Evolutionary conservation across 1,140 invertebrate species (phyloP), one percentile per base, ranked within the genome.

Genomic region (Drosophila pandora): DNA sequence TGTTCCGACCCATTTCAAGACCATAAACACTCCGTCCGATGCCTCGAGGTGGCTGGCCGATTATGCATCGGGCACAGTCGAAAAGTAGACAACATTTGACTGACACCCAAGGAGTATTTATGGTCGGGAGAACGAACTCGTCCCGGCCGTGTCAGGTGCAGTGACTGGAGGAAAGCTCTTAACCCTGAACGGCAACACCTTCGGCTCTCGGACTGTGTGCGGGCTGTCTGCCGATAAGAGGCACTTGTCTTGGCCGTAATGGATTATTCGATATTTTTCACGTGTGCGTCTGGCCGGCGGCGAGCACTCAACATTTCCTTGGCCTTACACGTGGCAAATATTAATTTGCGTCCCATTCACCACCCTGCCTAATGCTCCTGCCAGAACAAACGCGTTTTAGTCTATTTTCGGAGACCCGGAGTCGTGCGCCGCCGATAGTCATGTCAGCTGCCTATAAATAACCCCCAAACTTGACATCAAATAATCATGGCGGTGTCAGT

Each of bases 241-340:
- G 62, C 65, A 69, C 65, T 69, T 69, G 65, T 68, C 50, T 64
- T 60, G 28, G 17, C 17, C 28, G 30, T 77, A 74, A 85, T 85
- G 68, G 81, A 85, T 85, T 85, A 85, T 81, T 63, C 47, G 54
- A 55, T 58, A 85, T 85, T 87, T 81, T 71, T 87, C 78, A 85
- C 62, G 53, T 75, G 62, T 56, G 56, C 6, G 37, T 62, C 45
- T 49, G 45, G 28, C 52, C 57, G 43, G 65, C 49, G 59, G 53
- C 48, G 57, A 63, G 45, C 60, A 61, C 73, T 83, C 54, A 56
- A 72, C 75, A 68, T 71, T 68, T 79, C 63, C 65, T 62, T 25
- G 61, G 49, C 28, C 32, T 55, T 65, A 50, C 82, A 77, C 82
- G 81, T 77, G 81, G 63, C 77, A 87, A 85, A 81, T 87, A 85